phyloP scores from a whole-genome alignment of 2,888 invertebrate species.

The Mycalesis mineus region DNA sequence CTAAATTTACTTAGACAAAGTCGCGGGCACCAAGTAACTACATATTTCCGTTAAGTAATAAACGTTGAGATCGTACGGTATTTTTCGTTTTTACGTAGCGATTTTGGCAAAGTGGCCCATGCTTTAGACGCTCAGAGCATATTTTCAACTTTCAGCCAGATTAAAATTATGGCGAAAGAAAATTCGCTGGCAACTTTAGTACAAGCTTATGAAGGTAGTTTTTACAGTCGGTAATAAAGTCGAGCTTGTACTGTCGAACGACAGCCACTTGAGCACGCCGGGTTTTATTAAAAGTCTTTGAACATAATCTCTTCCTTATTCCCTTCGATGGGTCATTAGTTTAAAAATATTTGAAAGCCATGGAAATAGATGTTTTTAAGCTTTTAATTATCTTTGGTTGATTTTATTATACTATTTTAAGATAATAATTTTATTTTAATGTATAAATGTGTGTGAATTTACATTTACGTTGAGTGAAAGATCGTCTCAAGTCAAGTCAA shows the following conservation, averaged over 20 bases:
- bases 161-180: background rate
- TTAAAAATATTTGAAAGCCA: background rate
- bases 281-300: conserved; percentile 13
- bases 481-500: no score
- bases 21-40: no score
- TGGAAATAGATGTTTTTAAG: background rate
- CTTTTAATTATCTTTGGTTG: background rate
- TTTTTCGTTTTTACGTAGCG: no score
- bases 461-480: no score
- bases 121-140: background rate
- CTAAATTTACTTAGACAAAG: no score
- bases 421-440: no score
- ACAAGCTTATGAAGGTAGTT: conserved; percentile 1
- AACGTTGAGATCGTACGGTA: no score
- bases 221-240: conserved; percentile 10
- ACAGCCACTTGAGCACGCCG: conserved; percentile 8
- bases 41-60: no score
- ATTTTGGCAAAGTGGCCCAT: no score
- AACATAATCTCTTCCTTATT: conserved; percentile 1
- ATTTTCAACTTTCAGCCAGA: background rate
- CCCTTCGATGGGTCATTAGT: background rate
- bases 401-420: no score
- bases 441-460: no score
- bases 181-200: background rate
- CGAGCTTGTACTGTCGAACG: conserved; percentile 8